These are phyloP conservation scores for Xerus rutilus DNA, from an alignment of 2,797 vertebrate genomes.

Conservation along the genomic window DNA sequence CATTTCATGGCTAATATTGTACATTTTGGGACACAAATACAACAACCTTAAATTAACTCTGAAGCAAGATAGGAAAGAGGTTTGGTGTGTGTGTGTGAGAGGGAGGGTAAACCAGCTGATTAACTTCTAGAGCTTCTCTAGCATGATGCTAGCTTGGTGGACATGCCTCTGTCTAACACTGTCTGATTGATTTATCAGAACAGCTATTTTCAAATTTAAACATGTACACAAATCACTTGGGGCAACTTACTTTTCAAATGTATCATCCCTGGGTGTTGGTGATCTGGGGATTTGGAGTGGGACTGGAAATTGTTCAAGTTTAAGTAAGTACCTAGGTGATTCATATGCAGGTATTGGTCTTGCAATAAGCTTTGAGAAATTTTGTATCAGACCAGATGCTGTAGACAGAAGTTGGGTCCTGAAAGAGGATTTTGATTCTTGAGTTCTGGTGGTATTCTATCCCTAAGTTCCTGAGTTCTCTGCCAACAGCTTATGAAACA, in stretches of 20 bases:
- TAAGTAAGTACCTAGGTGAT: background rate
- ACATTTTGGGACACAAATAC: background rate
- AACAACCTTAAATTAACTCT: background rate
- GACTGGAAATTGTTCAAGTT: background rate
- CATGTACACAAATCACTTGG: background rate
- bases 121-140: background rate
- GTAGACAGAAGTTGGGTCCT: background rate
- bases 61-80: background rate
- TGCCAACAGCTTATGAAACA: background rate
- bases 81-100: background rate
- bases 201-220: slow-evolving; percentile 45
- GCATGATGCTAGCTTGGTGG: background rate
- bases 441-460: background rate
- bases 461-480: background rate
- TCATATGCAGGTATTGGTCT: background rate
- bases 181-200: background rate
- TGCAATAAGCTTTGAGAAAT: slow-evolving; percentile 9
- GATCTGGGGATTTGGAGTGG: background rate
- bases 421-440: slow-evolving; percentile 33
- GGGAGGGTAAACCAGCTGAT: background rate
- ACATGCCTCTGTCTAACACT: background rate
- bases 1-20: slow-evolving; percentile 15
- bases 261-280: background rate
- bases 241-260: background rate
- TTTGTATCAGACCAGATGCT: background rate